Evolutionary conservation across 1,140 invertebrate genomes (phyloP).

Genomic region (Onthophagus taurus): DNA sequence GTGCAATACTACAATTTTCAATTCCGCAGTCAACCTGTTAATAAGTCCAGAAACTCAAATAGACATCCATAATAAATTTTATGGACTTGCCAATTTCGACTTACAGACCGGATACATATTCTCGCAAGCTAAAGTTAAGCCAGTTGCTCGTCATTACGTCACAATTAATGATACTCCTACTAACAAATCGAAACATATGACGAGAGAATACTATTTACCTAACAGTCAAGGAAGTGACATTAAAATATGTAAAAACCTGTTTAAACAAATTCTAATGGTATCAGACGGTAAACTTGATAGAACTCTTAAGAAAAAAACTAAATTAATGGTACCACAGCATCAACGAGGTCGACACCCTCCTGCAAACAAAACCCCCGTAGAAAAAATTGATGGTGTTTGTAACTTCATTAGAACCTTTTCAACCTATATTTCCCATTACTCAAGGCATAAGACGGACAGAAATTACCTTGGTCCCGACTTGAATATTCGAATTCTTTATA

Average conservation of each 20-base stretch:
- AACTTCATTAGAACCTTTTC: neutral
- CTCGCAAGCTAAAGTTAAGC: too few species aligned
- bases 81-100: too few species aligned
- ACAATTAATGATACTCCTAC: too few species aligned
- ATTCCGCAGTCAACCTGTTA: too few species aligned
- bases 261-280: neutral
- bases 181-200: too few species aligned
- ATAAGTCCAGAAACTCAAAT: too few species aligned
- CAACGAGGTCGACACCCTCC: neutral
- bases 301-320: neutral
- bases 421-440: conserved; percentile 10
- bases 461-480: conserved; percentile 7
- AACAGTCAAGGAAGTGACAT: neutral
- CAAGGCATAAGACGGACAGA: conserved; percentile 6
- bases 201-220: conserved; percentile 4
- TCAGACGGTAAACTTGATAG: conserved; percentile 1
- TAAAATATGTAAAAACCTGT: neutral
- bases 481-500: neutral
- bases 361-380: neutral
- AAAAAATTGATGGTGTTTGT: neutral
- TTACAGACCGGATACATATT: too few species aligned
- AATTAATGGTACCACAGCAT: neutral
- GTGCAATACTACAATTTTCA: too few species aligned
- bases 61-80: too few species aligned
- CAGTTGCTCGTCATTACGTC: too few species aligned